Evolutionary conservation across 2,888 invertebrate species (phyloP).

Genomic region (Pandemis cinnamomeana): DNA sequence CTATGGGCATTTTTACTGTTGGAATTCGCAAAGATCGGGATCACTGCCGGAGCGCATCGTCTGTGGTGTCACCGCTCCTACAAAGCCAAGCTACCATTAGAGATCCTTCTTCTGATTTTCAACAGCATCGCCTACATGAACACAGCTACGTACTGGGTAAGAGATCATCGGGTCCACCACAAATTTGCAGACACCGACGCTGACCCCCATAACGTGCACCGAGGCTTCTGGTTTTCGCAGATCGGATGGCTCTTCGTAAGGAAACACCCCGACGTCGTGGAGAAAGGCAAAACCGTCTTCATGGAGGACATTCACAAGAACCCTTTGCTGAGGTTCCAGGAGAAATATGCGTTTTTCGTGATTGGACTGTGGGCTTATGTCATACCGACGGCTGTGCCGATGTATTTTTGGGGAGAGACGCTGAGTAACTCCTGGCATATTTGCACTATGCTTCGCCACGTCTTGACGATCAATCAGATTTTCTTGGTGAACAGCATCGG

Average conservation of each 20-base stretch:
- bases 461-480: conserved; percentile 36
- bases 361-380: conserved; percentile 41
- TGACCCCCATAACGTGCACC: conserved; percentile 32
- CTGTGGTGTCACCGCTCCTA: conserved; percentile 83
- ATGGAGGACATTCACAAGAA: conserved; percentile 40
- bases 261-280: conserved; percentile 33
- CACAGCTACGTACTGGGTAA: conserved; percentile 38
- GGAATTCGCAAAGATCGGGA: conserved; percentile 57
- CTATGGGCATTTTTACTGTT: conserved; percentile 43
- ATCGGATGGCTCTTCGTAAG: conserved; percentile 38
- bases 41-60: conserved; percentile 85
- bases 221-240: conserved; percentile 37
- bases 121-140: conserved; percentile 71
- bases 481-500: conserved; percentile 38
- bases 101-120: conserved; percentile 76
- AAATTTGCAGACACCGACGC: conserved; percentile 38
- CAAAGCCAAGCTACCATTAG: conserved; percentile 82
- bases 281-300: conserved; percentile 39
- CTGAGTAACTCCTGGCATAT: conserved; percentile 39
- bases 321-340: conserved; percentile 29
- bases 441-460: conserved; percentile 37
- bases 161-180: conserved; percentile 37
- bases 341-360: conserved; percentile 33
- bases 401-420: conserved; percentile 36
- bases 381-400: conserved; percentile 34